Evolutionary conservation across 2,113 vertebrate genomes (phyloP), one percentile per base, ranked within the genome.

Genomic region (Pelvicachromis taeniatus): DNA sequence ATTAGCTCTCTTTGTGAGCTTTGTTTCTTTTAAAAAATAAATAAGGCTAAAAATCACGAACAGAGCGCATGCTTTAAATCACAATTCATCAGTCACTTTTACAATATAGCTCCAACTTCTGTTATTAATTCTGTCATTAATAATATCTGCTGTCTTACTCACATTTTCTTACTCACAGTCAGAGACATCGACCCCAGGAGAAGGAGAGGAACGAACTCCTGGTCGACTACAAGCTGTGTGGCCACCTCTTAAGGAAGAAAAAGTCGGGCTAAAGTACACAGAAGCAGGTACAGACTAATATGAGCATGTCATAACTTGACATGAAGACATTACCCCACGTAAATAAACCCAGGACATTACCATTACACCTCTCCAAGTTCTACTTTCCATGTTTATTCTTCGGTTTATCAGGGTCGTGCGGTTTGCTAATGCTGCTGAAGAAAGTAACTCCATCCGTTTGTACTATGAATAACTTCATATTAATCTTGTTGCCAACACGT

Each of bases 241-340:
- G 98, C 98, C 98, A 0, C 98, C 98, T 42, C 96, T 97, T 14
- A 98, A 97, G 88, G 98, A 99, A 93, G 96, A 97, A 79, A 98
- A 98, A 95, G 97, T 99, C 83, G 98, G 98, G 83, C 93, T 99
- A 58, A 99, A 98, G 93, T 99, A 99, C 92, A 99, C 98, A 13
- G 98, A 99, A 97, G 98, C 98, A 97, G 98, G 98, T 99, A 97
- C 33, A 78, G 7, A 58, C 19, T 23, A 48, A 48, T 40, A 2
- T 40, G 23, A 35, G 19, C 29, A 52, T 23, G 19, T 31, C 42
- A 35, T 38, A 9, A 77, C 17, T 21, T 53, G n/a, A 12, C 50
- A 54, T 77, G 26, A 75, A 75, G 50, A 17, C 42, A 73, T 48
- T 11, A 29, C 23, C 48, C 42, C 42, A 19, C 42, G 48, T 19